These are phyloP conservation scores for Diprion similis DNA, from an alignment of 1,140 invertebrate genomes.

Conservation along the genomic window DNA sequence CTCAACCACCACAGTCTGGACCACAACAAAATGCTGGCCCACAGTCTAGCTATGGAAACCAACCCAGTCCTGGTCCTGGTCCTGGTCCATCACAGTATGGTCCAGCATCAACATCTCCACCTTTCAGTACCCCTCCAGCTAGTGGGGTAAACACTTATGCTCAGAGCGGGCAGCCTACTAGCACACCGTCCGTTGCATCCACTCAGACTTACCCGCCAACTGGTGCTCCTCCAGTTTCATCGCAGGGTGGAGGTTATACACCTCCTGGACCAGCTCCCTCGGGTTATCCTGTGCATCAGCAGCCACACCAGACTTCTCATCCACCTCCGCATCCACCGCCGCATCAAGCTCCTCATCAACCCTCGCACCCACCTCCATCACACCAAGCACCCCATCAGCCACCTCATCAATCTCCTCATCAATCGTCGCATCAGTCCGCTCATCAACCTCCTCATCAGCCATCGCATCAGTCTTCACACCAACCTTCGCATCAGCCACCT, in stretches of 20 bases:
- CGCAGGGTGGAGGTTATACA: constrained; percentile 50
- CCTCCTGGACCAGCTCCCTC: constrained; percentile 50
- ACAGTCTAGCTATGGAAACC: constrained; percentile 53
- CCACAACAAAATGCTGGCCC: constrained; percentile 49
- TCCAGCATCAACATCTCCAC: constrained; percentile 53
- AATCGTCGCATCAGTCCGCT: constrained; percentile 33
- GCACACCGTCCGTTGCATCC: constrained; percentile 53
- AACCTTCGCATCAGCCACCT: constrained; percentile 28
- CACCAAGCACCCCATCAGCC: constrained; percentile 47
- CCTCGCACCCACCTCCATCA: constrained; percentile 41
- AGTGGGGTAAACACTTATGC: constrained; percentile 55
- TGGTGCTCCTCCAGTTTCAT: constrained; percentile 50
- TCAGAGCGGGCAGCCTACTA: constrained; percentile 54
- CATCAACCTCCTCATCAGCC: constrained; percentile 49
- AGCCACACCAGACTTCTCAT: constrained; percentile 43
- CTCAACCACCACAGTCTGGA: constrained; percentile 49
- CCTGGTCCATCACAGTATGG: constrained; percentile 51
- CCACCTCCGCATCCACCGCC: constrained; percentile 37
- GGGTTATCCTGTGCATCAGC: constrained; percentile 49
- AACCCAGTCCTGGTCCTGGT: constrained; percentile 55
- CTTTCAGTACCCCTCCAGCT: constrained; percentile 49
- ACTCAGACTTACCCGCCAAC: constrained; percentile 59
- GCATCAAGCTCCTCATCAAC: constrained; percentile 38
- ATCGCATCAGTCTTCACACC: constrained; percentile 43
- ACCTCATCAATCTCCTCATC: constrained; percentile 28